Evolutionary conservation across 2,797 vertebrate species (phyloP), one percentile per base, ranked within the genome.

Genomic region (Poecilia velifera): DNA sequence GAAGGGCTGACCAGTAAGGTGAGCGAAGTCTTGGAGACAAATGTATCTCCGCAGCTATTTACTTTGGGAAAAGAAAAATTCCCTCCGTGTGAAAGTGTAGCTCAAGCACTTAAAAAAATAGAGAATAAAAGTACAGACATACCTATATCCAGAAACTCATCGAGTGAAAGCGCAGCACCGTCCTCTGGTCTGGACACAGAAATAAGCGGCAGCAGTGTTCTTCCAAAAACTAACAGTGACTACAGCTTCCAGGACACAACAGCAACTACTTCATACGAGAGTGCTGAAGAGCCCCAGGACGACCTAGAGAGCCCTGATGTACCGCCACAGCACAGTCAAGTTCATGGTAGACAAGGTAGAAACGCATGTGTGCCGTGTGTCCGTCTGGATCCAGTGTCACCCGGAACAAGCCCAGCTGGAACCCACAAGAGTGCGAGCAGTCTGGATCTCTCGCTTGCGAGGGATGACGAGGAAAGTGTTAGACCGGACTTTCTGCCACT

Each of bases 231-330:
- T n/a, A 94, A 91, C 76, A 95, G 94, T 90, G 84, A 86, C 3
- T 94, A 95, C 59, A 96, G 94, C 71, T 89, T 95, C 84, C 91
- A 91, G n/a, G 95, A 95, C 85, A 95, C 93, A 2, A 92, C 89
- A 31, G 73, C 88, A 43, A 95, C 94, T 72, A 90, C 91, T 0
- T 95, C 95, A 3, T 96, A 93, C 8, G 94, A 96, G 84, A 96
- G 95, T 73, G 93, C 93, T 0, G 94, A 96, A 39, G 95, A 96
- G 77, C 83, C 87, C n/a, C 89, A 88, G 70, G 94, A 95, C 12
- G 94, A 94, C 36, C 87, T 90, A 74, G 94, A 91, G 22, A 93
- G 84, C 53, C 91, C 87, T 0, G 80, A 73, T 73, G 49, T 73
- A 55, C 62, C 64, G 31, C 53, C 34, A 45, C 73, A 75, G 70